phyloP scores from a whole-genome alignment of 2,888 invertebrate species.

The Agonopterix arenella region DNA sequence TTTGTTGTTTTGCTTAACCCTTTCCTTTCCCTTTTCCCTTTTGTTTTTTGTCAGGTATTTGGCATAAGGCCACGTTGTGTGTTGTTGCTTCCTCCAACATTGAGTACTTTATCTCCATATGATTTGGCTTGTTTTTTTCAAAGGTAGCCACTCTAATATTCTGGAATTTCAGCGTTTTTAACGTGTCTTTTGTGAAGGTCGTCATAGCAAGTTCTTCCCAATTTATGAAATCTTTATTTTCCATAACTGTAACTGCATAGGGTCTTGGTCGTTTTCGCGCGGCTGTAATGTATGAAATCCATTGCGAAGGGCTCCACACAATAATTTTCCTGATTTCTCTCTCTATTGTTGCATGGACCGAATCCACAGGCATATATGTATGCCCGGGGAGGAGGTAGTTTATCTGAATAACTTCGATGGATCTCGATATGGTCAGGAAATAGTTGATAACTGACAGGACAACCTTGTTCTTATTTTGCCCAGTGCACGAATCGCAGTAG shows the following conservation, averaged over 20 bases:
- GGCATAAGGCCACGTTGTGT: too few species aligned
- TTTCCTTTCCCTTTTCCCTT: too few species aligned
- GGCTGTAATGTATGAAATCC: conserved; percentile 1
- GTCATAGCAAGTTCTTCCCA: conserved; percentile 5
- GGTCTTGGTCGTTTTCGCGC: conserved; percentile 9
- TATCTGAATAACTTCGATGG: too few species aligned
- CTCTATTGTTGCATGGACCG: conserved; percentile 10
- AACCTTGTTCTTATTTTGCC: not conserved
- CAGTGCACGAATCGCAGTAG: not conserved
- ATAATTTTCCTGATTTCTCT: conserved; percentile 9
- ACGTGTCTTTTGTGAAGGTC: conserved; percentile 8
- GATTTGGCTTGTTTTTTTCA: not conserved
- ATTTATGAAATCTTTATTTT: conserved; percentile 7
- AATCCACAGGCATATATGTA: conserved; percentile 11
- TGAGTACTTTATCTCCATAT: not conserved
- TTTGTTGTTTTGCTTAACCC: too few species aligned
- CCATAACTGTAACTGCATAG: conserved; percentile 6
- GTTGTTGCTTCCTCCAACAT: not conserved
- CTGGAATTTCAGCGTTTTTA: conserved; percentile 3
- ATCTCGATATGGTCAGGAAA: not conserved
- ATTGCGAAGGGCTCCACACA: conserved; percentile 13
- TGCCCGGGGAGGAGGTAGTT: conserved; percentile 7
- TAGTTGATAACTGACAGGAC: not conserved
- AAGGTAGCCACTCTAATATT: conserved; percentile 9
- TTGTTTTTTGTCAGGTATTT: too few species aligned